Base-by-base conservation (phyloP, 2,113 vertebrate genomes). In the Pipa parva region DNA sequence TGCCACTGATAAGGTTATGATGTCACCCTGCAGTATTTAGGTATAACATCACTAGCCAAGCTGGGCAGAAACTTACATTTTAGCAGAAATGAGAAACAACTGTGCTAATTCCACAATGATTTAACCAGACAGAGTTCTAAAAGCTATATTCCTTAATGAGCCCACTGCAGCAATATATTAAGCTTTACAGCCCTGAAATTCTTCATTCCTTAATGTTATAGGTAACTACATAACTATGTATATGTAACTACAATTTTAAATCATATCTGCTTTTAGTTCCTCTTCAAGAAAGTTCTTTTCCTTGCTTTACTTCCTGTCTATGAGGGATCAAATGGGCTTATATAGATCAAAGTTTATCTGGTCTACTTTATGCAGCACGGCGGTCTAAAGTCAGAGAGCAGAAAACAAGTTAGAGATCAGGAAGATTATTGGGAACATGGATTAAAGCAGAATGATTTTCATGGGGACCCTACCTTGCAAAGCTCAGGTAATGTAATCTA, bases 391-490 rank as follows among this genome's bases (percentile, higher is more conserved):
- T 36, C 63, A 28, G 49, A 15, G 58, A 59, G 63, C 56, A 69
- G 52, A 54, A 76, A 69, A 56, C 46, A 72, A 63, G 37, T 8
- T 66, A 4, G 52, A 62, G 48, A 29, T 54, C 50, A 27, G 63
- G 29, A 17, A 63, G 15, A 54, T 65, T 48, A 50, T 63, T 2
- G 45, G 59, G 37, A 1, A 59, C 63, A 61, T 1, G 0, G 18
- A 26, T 33, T 49, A 66, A 51, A 75, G 56, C 10, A 62, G 37
- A 51, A 73, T 74, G 28, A 54, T 77, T 77, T 71, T 69, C 51
- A 26, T 59, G 74, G n/a, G 59, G 29, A 74, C 62, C 57, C 51
- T 63, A 45, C 36, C 67, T 37, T 20, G 57, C 46, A 11, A 46
- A 63, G 50, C 69, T 31, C 37, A 75, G 45, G 12, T 63, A 59